Conservation (phyloP, 2,113 vertebrate genomes). For the Gymnarchus niloticus region DNA sequence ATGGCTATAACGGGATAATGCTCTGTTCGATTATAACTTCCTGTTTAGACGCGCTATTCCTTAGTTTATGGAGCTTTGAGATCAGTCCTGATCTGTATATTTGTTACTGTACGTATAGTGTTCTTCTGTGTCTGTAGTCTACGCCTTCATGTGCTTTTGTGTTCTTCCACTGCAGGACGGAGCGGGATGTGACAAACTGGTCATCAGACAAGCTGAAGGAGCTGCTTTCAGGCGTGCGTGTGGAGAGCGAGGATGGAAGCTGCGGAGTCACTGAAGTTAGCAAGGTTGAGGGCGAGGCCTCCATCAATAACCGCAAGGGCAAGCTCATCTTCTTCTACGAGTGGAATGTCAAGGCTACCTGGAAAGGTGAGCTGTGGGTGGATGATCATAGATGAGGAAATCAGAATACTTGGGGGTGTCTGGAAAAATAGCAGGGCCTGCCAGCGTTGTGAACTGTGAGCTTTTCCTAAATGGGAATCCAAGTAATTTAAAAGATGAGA, state of each 20-base stretch:
- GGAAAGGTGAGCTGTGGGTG: constrained; percentile 66
- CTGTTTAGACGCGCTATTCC: not conserved
- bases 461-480: not conserved
- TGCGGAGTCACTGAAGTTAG: constrained; percentile 79
- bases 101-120: too few relatives aligned
- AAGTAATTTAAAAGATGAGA: not conserved
- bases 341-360: constrained; percentile 71
- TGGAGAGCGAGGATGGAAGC: constrained; percentile 65
- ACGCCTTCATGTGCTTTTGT: not conserved
- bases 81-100: not conserved
- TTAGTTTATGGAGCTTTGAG: not conserved
- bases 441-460: not conserved
- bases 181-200: constrained; percentile 83
- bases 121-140: not conserved
- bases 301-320: constrained; percentile 83
- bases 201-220: constrained; percentile 74
- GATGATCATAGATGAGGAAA: not conserved
- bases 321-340: constrained; percentile 85
- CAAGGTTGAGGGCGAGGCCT: constrained; percentile 77
- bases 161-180: constrained; percentile 62
- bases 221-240: constrained; percentile 65
- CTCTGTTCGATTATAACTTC: too few relatives aligned
- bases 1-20: not conserved
- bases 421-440: not conserved
- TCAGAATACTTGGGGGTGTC: not conserved